Evolutionary conservation across 2,797 vertebrate genomes (phyloP), one percentile per base, ranked within the genome.

Genomic region (Chiroxiphia lanceolata): DNA sequence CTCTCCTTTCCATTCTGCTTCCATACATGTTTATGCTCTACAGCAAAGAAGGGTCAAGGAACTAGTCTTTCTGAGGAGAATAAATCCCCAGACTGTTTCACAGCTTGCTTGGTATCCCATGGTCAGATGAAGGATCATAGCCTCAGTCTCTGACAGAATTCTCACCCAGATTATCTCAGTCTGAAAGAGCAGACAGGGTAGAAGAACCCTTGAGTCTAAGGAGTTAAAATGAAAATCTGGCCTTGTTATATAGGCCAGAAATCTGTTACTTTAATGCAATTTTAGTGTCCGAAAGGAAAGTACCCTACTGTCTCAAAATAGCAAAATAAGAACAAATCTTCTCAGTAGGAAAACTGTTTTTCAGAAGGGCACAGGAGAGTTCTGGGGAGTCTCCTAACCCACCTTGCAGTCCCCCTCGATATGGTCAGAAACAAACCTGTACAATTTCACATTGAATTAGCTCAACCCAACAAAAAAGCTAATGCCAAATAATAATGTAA

Each of bases 391-490:
- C 27, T 51, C 68, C 12, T 75, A 1, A 38, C 33, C 69, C 54
- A 42, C 38, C 16, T 74, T n/a, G 13, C 0, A 0, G 7, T 65
- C 23, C 7, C 13, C 3, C 16, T n/a, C 6, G 8, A 47, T 10
- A 1, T 8, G 33, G 27, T 54, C 36, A 53, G 45, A 56, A 85
- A 56, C 29, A 70, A 70, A 31, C 3, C 25, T 45, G 2, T 67
- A 1, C 5, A 3, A 27, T 83, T 90, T 33, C 64, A 33, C 18
- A 3, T 4, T 27, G 29, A 75, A 42, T 80, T 68, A 44, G 11
- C 25, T 80, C 25, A 36, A 19, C 16, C 8, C 5, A 56, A 15
- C 23, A 11, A 15, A 45, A 71, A 75, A 92, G 26, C 27, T 70
- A 23, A 51, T 36, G 25, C 42, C 23, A 60, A 22, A 34, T 81